phyloP scores from a whole-genome alignment of 2,888 invertebrate genomes.

The Meta bourneti region DNA sequence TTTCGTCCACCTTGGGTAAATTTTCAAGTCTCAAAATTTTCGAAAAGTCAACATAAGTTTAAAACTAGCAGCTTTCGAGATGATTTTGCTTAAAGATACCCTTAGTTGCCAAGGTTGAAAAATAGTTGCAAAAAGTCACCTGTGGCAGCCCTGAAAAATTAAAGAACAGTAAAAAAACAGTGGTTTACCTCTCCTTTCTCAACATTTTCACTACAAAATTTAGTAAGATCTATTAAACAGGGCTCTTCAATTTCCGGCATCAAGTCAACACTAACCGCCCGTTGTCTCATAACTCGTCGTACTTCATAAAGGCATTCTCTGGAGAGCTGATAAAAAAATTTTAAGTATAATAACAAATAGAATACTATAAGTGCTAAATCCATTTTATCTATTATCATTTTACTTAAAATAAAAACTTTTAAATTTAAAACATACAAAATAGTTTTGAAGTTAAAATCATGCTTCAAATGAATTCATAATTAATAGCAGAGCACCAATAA shows the following conservation, averaged over 20 bases:
- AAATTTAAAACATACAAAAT: too few relatives aligned
- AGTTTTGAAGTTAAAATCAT: too few relatives aligned
- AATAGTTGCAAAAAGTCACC: too few relatives aligned
- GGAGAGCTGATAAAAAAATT: slow-evolving; percentile 81
- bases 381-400: neutral
- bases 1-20: too few relatives aligned
- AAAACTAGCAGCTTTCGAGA: too few relatives aligned
- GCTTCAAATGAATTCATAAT: too few relatives aligned
- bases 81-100: too few relatives aligned
- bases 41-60: too few relatives aligned
- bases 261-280: slow-evolving; percentile 94
- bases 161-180: neutral
- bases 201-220: slow-evolving; percentile 90
- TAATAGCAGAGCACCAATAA: too few relatives aligned
- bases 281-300: slow-evolving; percentile 93
- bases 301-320: slow-evolving; percentile 86
- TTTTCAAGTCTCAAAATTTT: too few relatives aligned
- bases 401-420: neutral
- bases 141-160: neutral
- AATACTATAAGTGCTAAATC: neutral
- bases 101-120: too few relatives aligned
- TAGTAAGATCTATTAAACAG: slow-evolving; percentile 92
- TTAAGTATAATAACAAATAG: neutral
- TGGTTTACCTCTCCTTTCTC: slow-evolving; percentile 86
- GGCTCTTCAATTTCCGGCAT: slow-evolving; percentile 95